phyloP scores from a whole-genome alignment of 1,140 invertebrate genomes.

The Drosophila sproati region DNA sequence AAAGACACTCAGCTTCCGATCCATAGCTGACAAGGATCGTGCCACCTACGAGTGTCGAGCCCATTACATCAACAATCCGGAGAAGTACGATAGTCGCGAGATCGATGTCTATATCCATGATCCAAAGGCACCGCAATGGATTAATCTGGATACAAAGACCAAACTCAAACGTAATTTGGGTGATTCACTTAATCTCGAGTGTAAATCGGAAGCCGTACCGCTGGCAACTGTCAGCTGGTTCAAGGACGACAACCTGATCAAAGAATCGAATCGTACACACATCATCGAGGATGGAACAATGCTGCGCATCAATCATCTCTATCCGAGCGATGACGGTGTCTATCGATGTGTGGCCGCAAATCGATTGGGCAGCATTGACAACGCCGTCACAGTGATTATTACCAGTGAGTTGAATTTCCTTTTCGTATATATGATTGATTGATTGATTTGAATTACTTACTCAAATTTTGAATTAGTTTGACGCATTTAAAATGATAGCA shows the following conservation, averaged over 20 bases:
- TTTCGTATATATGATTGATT: too few species aligned
- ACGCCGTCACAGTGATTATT: constrained; percentile 69
- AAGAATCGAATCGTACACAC: constrained; percentile 75
- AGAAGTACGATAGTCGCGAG: constrained; percentile 52
- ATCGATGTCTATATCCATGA: constrained; percentile 67
- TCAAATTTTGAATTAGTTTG: too few species aligned
- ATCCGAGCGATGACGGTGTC: constrained; percentile 81
- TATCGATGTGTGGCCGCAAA: constrained; percentile 84
- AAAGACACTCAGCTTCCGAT: constrained; percentile 58
- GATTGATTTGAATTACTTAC: too few species aligned
- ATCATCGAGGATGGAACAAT: constrained; percentile 84
- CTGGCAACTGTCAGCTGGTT: constrained; percentile 85
- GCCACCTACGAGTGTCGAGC: constrained; percentile 79
- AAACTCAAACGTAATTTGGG: constrained; percentile 80
- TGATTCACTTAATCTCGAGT: constrained; percentile 80
- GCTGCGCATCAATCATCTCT: constrained; percentile 74
- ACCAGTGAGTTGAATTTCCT: constrained; percentile 64
- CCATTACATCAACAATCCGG: constrained; percentile 35
- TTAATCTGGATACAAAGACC: constrained; percentile 63
- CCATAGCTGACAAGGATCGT: constrained; percentile 58
- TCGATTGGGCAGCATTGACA: constrained; percentile 72
- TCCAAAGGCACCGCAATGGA: constrained; percentile 70
- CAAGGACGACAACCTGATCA: constrained; percentile 74
- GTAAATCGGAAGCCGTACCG: constrained; percentile 84
- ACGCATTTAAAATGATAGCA: too few species aligned